Evolutionary conservation across 2,797 vertebrate species (phyloP).

Genomic region (Morelia viridis): DNA sequence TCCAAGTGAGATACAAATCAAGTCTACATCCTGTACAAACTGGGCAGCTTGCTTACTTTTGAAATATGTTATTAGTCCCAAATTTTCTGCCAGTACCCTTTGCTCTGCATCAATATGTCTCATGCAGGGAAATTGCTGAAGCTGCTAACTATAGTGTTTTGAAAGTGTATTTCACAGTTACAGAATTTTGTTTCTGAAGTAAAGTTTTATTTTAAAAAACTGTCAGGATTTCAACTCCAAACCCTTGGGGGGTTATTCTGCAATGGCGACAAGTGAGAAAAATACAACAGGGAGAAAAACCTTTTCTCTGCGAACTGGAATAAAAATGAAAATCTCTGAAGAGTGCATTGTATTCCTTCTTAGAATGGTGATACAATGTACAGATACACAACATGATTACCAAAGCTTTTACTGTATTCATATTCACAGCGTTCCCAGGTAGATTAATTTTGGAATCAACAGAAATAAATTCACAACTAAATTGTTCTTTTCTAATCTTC

Average conservation of each 20-base stretch:
- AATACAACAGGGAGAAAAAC: constrained; percentile 28
- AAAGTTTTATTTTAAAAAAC: constrained; percentile 33
- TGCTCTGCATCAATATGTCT: fast-evolving
- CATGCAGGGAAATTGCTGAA: background rate
- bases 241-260: constrained; percentile 7
- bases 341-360: constrained; percentile 22
- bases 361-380: constrained; percentile 45
- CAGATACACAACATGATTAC: constrained; percentile 18
- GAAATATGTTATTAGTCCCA: constrained; percentile 32
- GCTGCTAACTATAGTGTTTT: constrained; percentile 12
- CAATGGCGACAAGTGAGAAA: constrained; percentile 24
- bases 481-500: background rate
- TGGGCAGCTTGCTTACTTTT: background rate
- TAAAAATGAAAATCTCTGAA: constrained; percentile 30
- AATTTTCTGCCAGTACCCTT: constrained; percentile 24
- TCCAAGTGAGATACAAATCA: constrained; percentile 35
- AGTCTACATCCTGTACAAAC: constrained; percentile 20
- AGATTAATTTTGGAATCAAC: background rate
- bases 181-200: constrained; percentile 28
- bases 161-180: constrained; percentile 32
- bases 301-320: constrained; percentile 39
- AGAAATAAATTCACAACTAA: background rate
- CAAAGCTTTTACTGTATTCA: constrained; percentile 21
- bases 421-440: background rate
- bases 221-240: constrained; percentile 15